phyloP scores from a whole-genome alignment of 2,113 vertebrate species.

The Prochilodus magdalenae region DNA sequence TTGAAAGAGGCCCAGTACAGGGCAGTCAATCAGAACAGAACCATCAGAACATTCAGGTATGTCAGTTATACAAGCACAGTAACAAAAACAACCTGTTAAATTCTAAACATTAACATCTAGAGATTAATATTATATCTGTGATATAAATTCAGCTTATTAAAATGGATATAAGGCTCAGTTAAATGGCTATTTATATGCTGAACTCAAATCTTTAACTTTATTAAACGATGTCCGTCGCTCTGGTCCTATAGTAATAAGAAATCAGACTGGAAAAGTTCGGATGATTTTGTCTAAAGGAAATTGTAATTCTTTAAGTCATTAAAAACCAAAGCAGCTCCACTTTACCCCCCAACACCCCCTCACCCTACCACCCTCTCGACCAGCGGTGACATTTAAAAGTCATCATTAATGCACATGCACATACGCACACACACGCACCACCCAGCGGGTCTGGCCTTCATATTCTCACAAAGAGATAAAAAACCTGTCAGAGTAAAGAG shows the following conservation, averaged over 20 bases:
- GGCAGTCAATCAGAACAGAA: too few relatives aligned
- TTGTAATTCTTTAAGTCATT: constrained; percentile 41
- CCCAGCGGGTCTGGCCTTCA: constrained; percentile 45
- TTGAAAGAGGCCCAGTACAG: too few relatives aligned
- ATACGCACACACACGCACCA: constrained; percentile 39
- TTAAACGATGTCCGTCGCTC: neutral
- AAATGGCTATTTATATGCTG: too few relatives aligned
- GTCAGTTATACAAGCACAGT: too few relatives aligned
- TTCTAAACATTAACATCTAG: too few relatives aligned
- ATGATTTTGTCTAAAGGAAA: constrained; percentile 14
- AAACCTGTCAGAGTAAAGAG: constrained; percentile 39
- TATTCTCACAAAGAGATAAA: constrained; percentile 56
- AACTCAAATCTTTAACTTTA: too few relatives aligned
- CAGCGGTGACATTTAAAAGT: constrained; percentile 75
- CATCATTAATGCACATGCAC: constrained; percentile 62
- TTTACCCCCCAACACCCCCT: neutral
- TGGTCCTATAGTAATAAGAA: too few relatives aligned
- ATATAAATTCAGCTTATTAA: too few relatives aligned
- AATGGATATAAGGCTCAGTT: too few relatives aligned
- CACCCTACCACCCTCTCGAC: constrained; percentile 48
- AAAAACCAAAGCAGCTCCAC: constrained; percentile 40
- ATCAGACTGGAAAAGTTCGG: neutral
- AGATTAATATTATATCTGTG: too few relatives aligned
- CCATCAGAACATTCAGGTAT: too few relatives aligned
- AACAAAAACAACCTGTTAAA: too few relatives aligned